Percentiles rank a stretch among this genome's conserved stretches.
Evolutionary conservation across 2,113 vertebrate species (phyloP).

Genomic region (Gnathonemus longibarbis): DNA sequence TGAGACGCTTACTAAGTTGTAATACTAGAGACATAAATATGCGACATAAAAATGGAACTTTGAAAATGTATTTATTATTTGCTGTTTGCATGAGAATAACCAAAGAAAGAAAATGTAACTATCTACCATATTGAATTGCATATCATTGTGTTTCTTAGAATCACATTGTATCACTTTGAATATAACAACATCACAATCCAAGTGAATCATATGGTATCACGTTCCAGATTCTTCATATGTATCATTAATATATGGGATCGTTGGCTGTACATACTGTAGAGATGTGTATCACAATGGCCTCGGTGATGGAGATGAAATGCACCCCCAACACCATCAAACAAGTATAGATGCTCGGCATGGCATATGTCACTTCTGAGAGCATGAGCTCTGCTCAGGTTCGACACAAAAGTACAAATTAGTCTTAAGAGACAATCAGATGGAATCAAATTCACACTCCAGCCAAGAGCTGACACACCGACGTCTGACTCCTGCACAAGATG

Average conservation of each 20-base stretch:
- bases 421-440: neutral
- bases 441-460: neutral
- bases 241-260: too few species aligned
- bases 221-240: too few species aligned
- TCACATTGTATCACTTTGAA: neutral
- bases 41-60: neutral
- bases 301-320: neutral
- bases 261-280: neutral
- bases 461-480: neutral
- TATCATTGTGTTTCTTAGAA: neutral
- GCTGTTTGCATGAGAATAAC: neutral
- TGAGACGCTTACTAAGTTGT: neutral
- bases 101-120: neutral
- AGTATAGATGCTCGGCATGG: neutral
- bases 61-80: neutral
- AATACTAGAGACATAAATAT: neutral
- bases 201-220: too few species aligned
- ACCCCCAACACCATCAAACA: too few species aligned
- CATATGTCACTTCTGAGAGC: neutral
- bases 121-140: neutral
- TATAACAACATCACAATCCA: neutral
- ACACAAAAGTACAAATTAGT: neutral
- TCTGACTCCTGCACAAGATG: neutral
- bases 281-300: neutral
- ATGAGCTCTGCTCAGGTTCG: neutral